A percentile compares a stretch with the other conserved stretches of the same genome.
phyloP scores from a whole-genome alignment of 2,888 invertebrate genomes.

The Syrphus vitripennis region DNA sequence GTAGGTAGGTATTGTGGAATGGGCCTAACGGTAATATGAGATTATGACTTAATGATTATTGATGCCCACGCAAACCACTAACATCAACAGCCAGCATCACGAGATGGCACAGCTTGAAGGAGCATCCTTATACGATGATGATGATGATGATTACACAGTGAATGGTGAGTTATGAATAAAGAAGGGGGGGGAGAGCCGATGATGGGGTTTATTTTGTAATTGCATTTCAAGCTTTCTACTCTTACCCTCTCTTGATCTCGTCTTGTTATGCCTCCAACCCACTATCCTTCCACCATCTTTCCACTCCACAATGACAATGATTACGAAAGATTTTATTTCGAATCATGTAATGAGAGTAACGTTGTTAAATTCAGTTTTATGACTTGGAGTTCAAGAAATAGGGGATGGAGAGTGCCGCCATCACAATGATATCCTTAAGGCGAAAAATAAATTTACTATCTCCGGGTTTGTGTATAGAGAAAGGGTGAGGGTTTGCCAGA shows the following conservation, averaged over 20 bases:
- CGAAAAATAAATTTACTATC: slow-evolving; percentile 37
- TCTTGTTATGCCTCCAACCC: background rate
- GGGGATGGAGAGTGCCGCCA: background rate
- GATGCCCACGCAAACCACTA: slow-evolving; percentile 55
- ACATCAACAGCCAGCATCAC: slow-evolving; percentile 12
- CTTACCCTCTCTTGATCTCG: background rate
- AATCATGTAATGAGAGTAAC: slow-evolving; percentile 52
- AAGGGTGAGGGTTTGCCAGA: background rate
- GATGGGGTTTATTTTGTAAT: slow-evolving; percentile 45
- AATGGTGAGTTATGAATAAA: slow-evolving; percentile 58
- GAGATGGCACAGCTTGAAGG: slow-evolving; percentile 36
- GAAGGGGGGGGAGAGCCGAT: background rate
- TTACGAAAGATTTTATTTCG: slow-evolving; percentile 51
- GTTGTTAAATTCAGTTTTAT: slow-evolving; percentile 65
- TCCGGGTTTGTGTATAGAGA: background rate
- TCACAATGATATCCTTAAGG: slow-evolving; percentile 17
- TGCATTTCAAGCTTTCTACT: slow-evolving; percentile 50
- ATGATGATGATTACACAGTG: slow-evolving; percentile 38
- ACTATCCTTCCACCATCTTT: background rate
- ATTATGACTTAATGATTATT: slow-evolving; percentile 71
- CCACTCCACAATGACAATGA: slow-evolving; percentile 8
- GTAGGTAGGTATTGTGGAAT: too few relatives aligned
- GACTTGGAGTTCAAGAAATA: slow-evolving; percentile 12
- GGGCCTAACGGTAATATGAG: slow-evolving; percentile 61
- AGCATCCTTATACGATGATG: slow-evolving; percentile 48